Conservation (phyloP, 2,888 invertebrate species). For the Nephrotoma flavescens region DNA sequence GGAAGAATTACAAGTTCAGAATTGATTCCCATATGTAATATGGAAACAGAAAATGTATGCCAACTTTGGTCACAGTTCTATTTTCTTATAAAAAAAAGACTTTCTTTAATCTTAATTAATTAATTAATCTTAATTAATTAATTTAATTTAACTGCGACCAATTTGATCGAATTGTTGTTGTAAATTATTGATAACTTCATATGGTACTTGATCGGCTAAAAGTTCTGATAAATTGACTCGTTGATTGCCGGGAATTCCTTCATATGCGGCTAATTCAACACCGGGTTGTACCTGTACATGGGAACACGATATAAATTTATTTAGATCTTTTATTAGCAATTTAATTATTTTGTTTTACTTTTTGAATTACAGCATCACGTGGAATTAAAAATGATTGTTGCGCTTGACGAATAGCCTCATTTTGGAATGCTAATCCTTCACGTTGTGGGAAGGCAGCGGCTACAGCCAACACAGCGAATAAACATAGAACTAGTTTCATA, state of each 20-base stretch:
- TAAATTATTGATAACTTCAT: slow-evolving; percentile 76
- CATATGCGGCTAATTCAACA: slow-evolving; percentile 72
- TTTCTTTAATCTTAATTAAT: neutral
- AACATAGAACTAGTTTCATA: slow-evolving; percentile 15
- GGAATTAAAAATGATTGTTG: slow-evolving; percentile 75
- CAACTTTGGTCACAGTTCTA: slow-evolving; percentile 2
- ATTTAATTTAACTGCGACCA: slow-evolving; percentile 42
- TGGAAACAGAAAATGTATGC: neutral
- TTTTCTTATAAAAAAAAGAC: neutral
- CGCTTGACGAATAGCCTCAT: slow-evolving; percentile 76
- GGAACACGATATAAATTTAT: slow-evolving; percentile 7
- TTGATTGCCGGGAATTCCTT: slow-evolving; percentile 74
- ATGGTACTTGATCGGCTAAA: slow-evolving; percentile 70
- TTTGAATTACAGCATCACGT: slow-evolving; percentile 74
- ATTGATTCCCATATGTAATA: neutral
- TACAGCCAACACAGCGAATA: slow-evolving; percentile 35
- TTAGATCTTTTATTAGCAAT: neutral
- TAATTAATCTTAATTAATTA: neutral
- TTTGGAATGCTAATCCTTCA: slow-evolving; percentile 69
- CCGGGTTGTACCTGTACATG: slow-evolving; percentile 57
- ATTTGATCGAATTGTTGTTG: slow-evolving; percentile 75
- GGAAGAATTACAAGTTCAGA: neutral
- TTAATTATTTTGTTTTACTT: slow-evolving; percentile 34
- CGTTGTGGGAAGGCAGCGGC: slow-evolving; percentile 49
- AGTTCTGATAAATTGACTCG: slow-evolving; percentile 71